phyloP scores from a whole-genome alignment of 2,113 vertebrate genomes.

The Pongo pygmaeus region DNA sequence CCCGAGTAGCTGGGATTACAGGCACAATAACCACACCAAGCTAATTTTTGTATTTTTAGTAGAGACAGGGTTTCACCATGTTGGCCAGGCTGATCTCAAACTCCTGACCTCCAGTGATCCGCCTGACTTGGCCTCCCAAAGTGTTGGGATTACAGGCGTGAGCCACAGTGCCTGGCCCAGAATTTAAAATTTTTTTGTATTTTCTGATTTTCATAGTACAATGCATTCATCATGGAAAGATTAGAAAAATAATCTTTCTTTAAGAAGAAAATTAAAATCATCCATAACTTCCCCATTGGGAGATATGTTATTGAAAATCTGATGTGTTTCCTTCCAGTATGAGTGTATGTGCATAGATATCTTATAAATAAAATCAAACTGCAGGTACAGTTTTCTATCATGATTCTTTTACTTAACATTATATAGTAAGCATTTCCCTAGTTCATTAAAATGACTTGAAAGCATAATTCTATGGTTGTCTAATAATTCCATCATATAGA shows the following conservation, averaged over 20 bases:
- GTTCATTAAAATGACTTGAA: background rate
- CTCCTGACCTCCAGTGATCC: no score
- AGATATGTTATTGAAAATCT: background rate
- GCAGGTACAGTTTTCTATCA: background rate
- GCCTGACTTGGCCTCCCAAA: no score
- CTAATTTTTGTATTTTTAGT: no score
- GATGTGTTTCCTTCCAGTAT: background rate
- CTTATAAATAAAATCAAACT: background rate
- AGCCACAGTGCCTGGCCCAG: background rate
- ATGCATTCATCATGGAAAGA: background rate
- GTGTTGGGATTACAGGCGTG: no score
- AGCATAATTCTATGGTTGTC: background rate
- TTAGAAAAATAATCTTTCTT: background rate
- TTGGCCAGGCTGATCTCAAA: no score
- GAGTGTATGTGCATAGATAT: background rate
- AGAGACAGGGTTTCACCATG: no score
- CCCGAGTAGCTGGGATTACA: no score
- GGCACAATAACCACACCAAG: no score
- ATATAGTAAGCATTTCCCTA: background rate
- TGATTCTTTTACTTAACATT: background rate
- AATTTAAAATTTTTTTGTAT: background rate
- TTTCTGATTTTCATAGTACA: conserved; percentile 35
- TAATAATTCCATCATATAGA: background rate
- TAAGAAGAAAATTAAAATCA: background rate
- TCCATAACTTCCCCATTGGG: background rate